Conservation (phyloP, 2,113 vertebrate genomes). For the Calypte anna region DNA sequence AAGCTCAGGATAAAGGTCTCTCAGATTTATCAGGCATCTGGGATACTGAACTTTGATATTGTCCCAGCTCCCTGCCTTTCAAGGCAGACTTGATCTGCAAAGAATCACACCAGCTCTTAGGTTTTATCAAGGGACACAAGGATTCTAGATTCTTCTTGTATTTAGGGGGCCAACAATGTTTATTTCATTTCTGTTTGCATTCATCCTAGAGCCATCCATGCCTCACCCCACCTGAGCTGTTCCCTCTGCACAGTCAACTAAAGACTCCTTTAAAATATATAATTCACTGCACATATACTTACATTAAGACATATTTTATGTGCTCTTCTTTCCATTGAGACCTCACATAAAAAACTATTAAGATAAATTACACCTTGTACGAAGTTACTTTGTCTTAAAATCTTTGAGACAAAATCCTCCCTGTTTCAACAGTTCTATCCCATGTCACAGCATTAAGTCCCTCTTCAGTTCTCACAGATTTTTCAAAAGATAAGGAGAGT, state of each 20-base stretch:
- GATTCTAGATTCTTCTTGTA: not conserved
- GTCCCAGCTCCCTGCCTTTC: not conserved
- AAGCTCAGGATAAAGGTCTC: not conserved
- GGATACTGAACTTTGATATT: not conserved
- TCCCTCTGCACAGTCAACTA: not conserved
- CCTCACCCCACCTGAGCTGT: not conserved
- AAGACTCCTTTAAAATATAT: not conserved
- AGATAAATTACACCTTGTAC: not conserved
- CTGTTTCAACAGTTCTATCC: not conserved
- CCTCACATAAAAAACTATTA: not conserved
- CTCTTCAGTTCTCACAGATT: not conserved
- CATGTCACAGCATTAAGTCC: not conserved
- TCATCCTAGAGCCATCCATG: not conserved
- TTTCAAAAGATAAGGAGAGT: not conserved
- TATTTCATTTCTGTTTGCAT: not conserved
- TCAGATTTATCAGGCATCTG: not conserved
- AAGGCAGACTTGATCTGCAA: not conserved
- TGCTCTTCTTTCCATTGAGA: not conserved
- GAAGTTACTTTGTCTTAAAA: not conserved
- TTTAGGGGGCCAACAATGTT: not conserved
- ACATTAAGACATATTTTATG: not conserved
- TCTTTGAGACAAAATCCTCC: not conserved
- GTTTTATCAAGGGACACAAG: not conserved
- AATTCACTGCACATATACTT: not conserved
- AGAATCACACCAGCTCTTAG: rapidly evolving